These are phyloP conservation scores for Drosophila persimilis DNA, from an alignment of 1,140 invertebrate genomes.

Conservation along the genomic window DNA sequence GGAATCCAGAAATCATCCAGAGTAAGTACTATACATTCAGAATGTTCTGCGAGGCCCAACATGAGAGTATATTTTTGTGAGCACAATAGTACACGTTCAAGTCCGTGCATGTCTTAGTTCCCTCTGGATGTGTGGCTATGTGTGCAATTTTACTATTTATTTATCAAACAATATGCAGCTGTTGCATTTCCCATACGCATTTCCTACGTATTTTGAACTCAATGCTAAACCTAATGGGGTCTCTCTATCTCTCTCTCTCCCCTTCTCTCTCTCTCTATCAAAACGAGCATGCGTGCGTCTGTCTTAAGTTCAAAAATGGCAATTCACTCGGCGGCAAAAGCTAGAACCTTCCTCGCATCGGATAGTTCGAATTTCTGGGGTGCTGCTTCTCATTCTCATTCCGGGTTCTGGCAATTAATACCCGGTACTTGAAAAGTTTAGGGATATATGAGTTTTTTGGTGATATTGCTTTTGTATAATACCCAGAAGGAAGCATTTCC, in stretches of 20 bases:
- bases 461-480: too few species aligned
- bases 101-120: constrained; percentile 1
- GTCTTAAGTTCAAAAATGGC: constrained; percentile 45
- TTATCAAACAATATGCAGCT: constrained; percentile 70
- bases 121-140: not conserved
- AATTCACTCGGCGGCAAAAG: constrained; percentile 19
- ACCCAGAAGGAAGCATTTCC: too few species aligned
- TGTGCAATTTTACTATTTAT: constrained; percentile 59
- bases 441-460: too few species aligned
- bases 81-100: constrained; percentile 2
- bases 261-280: not conserved
- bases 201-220: constrained; percentile 52
- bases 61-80: not conserved
- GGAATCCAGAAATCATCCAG: too few species aligned
- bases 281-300: not conserved
- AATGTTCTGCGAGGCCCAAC: too few species aligned
- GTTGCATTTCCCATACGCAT: constrained; percentile 69
- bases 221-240: constrained; percentile 53
- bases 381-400: constrained; percentile 2
- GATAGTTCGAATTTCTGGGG: constrained; percentile 34
- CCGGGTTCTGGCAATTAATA: too few species aligned
- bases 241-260: not conserved
- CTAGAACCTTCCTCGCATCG: constrained; percentile 35
- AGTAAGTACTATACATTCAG: too few species aligned
- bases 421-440: too few species aligned